Base-by-base conservation (phyloP, 2,113 vertebrate species). In the Tetrax tetrax region DNA sequence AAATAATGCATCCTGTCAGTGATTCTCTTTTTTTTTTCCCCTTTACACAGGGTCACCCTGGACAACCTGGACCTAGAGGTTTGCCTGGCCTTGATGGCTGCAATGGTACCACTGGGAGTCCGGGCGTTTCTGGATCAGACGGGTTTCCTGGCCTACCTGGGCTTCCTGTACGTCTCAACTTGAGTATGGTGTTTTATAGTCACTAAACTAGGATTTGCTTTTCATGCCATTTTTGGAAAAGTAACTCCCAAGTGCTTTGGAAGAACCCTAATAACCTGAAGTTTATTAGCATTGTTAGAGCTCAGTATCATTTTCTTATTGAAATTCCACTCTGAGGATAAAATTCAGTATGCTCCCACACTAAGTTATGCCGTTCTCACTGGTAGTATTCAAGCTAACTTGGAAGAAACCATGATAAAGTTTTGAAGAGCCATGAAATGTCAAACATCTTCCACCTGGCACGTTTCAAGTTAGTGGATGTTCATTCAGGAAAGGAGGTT, bases 91-190 rank as follows among this genome's bases (percentile, higher is more conserved):
- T 97, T 0, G 98, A 99, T 50, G 99, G 99, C 31, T 99, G 98
- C 95, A 99, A 99, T 68, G 99, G 99, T 53, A 99, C 99, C 81
- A 96, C 57, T 43, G 99, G 99, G 57, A 98, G 98, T 25, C 89
- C 98, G 27, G 99, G 99, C 3, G 70, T 97, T 23, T 94, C 97
- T 13, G 98, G 93, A 93, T 10, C 14, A 93, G 97, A 96, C 78
- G 93, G 98, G 13, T 97, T 97, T 60, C 98, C 98, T 66, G 99
- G 99, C 43, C 35, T 29, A 7, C 95, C 87, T 8, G 99, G 99
- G 47, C 50, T n/a, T 37, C 74, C 95, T 53, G 99, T 99, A 98
- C 3, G 98, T 96, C 94, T 41, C 60, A 31, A 12, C 33, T 35
- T 8, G 0, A 53, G 33, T 45, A 23, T 2, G 9, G 5, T 65